Evolutionary conservation across 1,140 invertebrate species (phyloP), one percentile per base, ranked within the genome.

Genomic region (Lepidurus arcticus): DNA sequence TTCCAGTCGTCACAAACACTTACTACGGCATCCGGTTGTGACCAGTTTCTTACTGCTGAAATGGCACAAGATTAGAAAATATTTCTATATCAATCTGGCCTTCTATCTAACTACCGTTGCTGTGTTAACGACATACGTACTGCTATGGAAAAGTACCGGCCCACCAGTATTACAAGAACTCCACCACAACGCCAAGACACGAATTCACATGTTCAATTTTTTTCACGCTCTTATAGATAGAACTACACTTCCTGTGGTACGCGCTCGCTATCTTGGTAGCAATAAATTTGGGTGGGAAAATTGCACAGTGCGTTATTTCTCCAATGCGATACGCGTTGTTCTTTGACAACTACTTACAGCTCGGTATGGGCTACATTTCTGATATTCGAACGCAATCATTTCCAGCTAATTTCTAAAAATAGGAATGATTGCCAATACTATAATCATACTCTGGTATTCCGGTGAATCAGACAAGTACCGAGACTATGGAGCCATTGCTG

Each of bases 21-120:
- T 94, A 16, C 84, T 94, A 3, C 91, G 90, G 81, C 93, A 94
- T 85, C 93, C 93, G 1, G 84, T 94, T 0, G 88, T 94, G 9
- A 90, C 91, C 0, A 93, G 91, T 80, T 93, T 94, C 81, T 83
- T 94, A 1, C 90, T 91, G 82, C 85, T 94, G 16, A 94, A 94
- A 84, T 94, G 92, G 92, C 88, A 91, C 82, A 87, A 89, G 78
- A 90, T 94, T 78, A 89, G 90, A 44, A 87, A 88, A n/a, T 85
- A 92, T 10, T 92, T 93, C 81, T 90, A 89, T 76, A 84, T 88
- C 2, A 93, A 94, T 83, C 88, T 93, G 42, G 82, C 88, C 2
- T 88, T 93, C 80, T 94, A 93, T 83, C 83, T 90, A 0, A 79
- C 90, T 0, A 91, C 93, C 82, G 91, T 90, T 82, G 78, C 90